phyloP scores from a whole-genome alignment of 2,113 vertebrate species.

The Rhinogobius similis region DNA sequence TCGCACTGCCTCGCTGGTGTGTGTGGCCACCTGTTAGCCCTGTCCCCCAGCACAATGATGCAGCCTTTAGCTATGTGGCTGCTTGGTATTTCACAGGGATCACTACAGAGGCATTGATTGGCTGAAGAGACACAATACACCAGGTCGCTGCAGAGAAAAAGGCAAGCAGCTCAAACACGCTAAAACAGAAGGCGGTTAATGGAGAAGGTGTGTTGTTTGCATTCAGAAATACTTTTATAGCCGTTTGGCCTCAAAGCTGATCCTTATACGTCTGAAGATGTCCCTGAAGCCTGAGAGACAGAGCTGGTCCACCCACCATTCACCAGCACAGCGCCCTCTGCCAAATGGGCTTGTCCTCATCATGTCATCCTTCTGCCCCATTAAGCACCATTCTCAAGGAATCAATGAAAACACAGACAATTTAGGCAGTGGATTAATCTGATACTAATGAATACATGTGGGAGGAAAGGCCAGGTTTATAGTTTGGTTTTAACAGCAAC shows the following conservation, averaged over 20 bases:
- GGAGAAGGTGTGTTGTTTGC: constrained; percentile 1
- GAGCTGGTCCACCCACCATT: constrained; percentile 34
- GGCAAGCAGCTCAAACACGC: constrained; percentile 51
- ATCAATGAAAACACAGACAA: constrained; percentile 5
- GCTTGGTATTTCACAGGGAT: constrained; percentile 81
- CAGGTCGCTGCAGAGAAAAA: constrained; percentile 24
- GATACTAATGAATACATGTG: background rate
- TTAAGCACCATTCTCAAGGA: constrained; percentile 26
- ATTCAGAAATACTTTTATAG: constrained; percentile 13
- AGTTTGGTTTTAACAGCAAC: too few relatives aligned
- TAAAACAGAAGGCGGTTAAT: constrained; percentile 16
- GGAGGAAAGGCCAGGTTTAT: background rate
- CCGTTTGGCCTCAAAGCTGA: constrained; percentile 4
- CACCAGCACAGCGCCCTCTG: constrained; percentile 15
- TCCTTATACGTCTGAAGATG: constrained; percentile 18
- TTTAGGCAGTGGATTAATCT: background rate
- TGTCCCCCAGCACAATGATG: constrained; percentile 83
- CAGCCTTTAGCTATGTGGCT: constrained; percentile 79
- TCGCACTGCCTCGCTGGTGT: constrained; percentile 73
- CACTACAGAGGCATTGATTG: constrained; percentile 33
- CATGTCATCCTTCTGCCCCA: constrained; percentile 35
- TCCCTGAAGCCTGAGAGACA: constrained; percentile 28
- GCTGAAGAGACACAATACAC: constrained; percentile 26
- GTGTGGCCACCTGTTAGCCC: constrained; percentile 83
- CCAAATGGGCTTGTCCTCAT: constrained; percentile 31